A percentile compares a stretch with the other conserved stretches of the same genome.
Evolutionary conservation across 2,797 vertebrate genomes (phyloP).

Genomic region (Gymnodraco acuticeps): DNA sequence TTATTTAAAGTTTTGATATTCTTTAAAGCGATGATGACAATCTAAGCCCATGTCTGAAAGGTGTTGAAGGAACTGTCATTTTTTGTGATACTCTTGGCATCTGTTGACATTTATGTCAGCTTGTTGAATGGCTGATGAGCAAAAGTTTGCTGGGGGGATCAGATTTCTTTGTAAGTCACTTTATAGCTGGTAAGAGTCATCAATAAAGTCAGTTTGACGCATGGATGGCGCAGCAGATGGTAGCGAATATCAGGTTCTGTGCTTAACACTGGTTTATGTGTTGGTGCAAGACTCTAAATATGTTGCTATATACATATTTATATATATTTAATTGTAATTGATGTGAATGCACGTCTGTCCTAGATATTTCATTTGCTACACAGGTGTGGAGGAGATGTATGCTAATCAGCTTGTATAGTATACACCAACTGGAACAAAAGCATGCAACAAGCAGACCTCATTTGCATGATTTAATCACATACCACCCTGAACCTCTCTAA

Average conservation of each 20-base stretch:
- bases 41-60: slow-evolving; percentile 33
- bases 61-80: slow-evolving; percentile 60
- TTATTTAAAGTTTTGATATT: slow-evolving; percentile 1
- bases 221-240: slow-evolving; percentile 46
- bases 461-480: slow-evolving; percentile 33
- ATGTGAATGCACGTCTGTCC: slow-evolving; percentile 9
- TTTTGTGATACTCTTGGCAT: slow-evolving; percentile 34
- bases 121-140: slow-evolving; percentile 35
- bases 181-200: slow-evolving; percentile 30
- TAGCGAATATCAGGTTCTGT: slow-evolving; percentile 24
- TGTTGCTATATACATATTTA: slow-evolving; percentile 2
- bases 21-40: slow-evolving; percentile 35
- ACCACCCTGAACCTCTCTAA: neutral
- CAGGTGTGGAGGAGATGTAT: slow-evolving; percentile 45
- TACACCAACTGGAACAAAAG: slow-evolving; percentile 29
- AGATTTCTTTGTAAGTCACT: neutral
- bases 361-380: slow-evolving; percentile 35
- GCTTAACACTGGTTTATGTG: slow-evolving; percentile 20
- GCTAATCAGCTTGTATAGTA: slow-evolving; percentile 42
- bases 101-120: slow-evolving; percentile 28
- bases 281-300: neutral
- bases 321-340: neutral
- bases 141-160: slow-evolving; percentile 14
- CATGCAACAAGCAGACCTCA: slow-evolving; percentile 1
- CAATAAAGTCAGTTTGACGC: slow-evolving; percentile 26